Conservation (phyloP, 2,113 vertebrate genomes). For the Apus apus region DNA sequence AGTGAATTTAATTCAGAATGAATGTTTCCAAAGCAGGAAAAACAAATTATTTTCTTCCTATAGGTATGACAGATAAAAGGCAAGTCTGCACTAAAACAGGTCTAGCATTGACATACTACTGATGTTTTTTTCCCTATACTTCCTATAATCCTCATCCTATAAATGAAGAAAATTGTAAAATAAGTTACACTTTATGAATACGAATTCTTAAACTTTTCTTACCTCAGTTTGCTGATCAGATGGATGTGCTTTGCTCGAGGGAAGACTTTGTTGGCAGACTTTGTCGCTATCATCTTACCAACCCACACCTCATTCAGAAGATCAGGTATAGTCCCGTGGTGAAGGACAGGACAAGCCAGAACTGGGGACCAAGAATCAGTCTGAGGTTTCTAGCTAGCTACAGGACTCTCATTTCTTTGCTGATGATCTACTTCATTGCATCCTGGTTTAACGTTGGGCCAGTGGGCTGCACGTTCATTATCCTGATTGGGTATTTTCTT, state of each 20-base stretch:
- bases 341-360: not conserved
- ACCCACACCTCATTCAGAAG: not conserved
- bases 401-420: conserved; percentile 79
- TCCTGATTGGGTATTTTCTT: conserved; percentile 75
- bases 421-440: conserved; percentile 79
- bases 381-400: conserved; percentile 91
- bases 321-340: conserved; percentile 69
- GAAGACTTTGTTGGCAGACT: conserved; percentile 86
- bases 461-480: conserved; percentile 75
- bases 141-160: not conserved
- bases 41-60: not conserved
- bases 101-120: not conserved
- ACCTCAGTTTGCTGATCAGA: conserved; percentile 83
- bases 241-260: conserved; percentile 85
- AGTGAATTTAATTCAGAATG: not conserved
- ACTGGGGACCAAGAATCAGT: conserved; percentile 80
- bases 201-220: not conserved
- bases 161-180: not conserved
- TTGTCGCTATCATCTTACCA: conserved; percentile 83
- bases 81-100: not conserved
- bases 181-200: not conserved
- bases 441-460: conserved; percentile 81
- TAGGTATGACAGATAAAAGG: not conserved
- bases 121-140: not conserved
- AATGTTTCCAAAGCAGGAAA: not conserved